A percentile compares a stretch with the other conserved stretches of the same genome.
These are phyloP conservation scores for Harpagifer antarcticus DNA, from an alignment of 2,797 vertebrate genomes.

Conservation along the genomic window DNA sequence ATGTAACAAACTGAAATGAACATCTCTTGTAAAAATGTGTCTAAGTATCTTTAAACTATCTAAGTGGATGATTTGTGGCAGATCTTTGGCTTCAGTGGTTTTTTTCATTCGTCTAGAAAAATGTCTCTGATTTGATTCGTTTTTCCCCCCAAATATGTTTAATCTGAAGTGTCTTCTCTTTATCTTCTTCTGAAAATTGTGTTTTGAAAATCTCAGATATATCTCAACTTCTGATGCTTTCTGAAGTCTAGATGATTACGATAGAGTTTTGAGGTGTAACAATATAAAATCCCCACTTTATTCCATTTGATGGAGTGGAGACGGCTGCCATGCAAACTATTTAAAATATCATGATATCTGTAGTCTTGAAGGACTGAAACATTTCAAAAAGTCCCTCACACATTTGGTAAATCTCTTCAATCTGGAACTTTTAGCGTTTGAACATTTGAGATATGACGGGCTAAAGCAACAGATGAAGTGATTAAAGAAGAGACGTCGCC, in stretches of 20 bases:
- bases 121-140: neutral
- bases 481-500: neutral
- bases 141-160: slow-evolving; percentile 9
- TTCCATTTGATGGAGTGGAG: slow-evolving; percentile 20
- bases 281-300: neutral
- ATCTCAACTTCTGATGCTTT: neutral
- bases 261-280: slow-evolving; percentile 23
- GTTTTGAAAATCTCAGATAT: neutral
- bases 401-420: neutral
- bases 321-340: slow-evolving; percentile 14
- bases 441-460: neutral
- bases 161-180: slow-evolving; percentile 29
- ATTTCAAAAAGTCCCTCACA: slow-evolving; percentile 7
- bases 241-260: neutral
- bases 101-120: slow-evolving; percentile 32
- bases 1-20: slow-evolving; percentile 11
- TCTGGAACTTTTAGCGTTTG: slow-evolving; percentile 1
- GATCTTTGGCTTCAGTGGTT: slow-evolving; percentile 69
- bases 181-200: slow-evolving; percentile 4
- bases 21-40: slow-evolving; percentile 20
- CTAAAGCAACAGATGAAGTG: neutral
- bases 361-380: slow-evolving; percentile 8
- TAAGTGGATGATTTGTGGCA: slow-evolving; percentile 5
- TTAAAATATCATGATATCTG: neutral
- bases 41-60: slow-evolving; percentile 15